Evolutionary conservation across 1,140 invertebrate species (phyloP), one percentile per base, ranked within the genome.

Genomic region (Psix sp.): DNA sequence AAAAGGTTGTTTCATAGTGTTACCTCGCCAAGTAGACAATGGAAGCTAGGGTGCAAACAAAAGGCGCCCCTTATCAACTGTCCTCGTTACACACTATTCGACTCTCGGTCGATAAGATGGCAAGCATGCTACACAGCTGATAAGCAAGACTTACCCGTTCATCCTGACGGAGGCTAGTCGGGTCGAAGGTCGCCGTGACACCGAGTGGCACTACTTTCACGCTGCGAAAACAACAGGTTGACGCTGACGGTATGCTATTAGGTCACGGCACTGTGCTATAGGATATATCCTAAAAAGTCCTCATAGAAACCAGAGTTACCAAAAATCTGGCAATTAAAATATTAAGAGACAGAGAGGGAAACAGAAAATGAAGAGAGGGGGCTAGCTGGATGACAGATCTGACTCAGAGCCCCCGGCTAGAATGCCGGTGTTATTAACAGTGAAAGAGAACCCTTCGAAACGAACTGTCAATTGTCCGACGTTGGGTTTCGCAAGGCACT

Each of bases 201-300:
- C 49, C 38, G 54, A 73, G 42, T 49, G 70, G n/a, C n/a, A n/a
- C n/a, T n/a, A n/a, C n/a, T n/a, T n/a, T 65, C 65, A 75, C 70
- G 70, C 48, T 71, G 39, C 45, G 42, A 82, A 80, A 80, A 82
- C 77, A 82, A 81, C 79, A 82, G 79, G 80, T 82, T 81, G 77
- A 77, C 21, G 13, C 9, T n/a, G n/a, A n/a, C n/a, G n/a, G n/a
- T n/a, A n/a, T n/a, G n/a, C n/a, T n/a, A n/a, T n/a, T n/a, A n/a
- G n/a, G n/a, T n/a, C n/a, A n/a, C n/a, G n/a, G n/a, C n/a, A n/a
- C n/a, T n/a, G n/a, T n/a, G n/a, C n/a, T n/a, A n/a, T n/a, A n/a
- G n/a, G n/a, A n/a, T n/a, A n/a, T n/a, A n/a, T n/a, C n/a, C n/a
- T n/a, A n/a, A n/a, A n/a, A n/a, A n/a, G n/a, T n/a, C n/a, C n/a